Conservation (phyloP, 2,888 invertebrate species). For the Cotesia congregata region DNA sequence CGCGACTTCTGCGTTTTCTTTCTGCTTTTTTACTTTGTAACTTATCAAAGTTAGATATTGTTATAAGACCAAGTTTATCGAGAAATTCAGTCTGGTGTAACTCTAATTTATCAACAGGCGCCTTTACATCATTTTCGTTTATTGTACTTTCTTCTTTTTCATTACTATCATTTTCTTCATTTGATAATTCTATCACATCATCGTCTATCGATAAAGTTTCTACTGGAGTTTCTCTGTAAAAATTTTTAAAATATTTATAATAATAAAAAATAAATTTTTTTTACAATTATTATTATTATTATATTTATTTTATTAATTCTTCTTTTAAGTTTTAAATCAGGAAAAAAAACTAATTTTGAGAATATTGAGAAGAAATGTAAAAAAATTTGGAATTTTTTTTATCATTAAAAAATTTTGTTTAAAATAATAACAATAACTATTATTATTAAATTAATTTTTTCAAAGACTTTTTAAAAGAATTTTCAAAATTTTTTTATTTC, state of each 20-base stretch:
- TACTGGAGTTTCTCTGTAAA: conserved; percentile 54
- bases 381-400: no score
- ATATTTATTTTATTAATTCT: no score
- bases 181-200: conserved; percentile 59
- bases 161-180: conserved; percentile 54
- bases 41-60: conserved; percentile 70
- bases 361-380: no score
- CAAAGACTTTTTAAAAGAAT: no score
- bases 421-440: no score
- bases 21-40: conserved; percentile 73
- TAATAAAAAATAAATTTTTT: not conserved
- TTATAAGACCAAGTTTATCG: conserved; percentile 70
- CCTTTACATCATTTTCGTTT: conserved; percentile 39
- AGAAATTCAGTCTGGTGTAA: conserved; percentile 69
- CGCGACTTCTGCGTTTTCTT: conserved; percentile 73
- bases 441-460: no score
- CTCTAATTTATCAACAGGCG: conserved; percentile 47
- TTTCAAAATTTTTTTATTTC: no score
- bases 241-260: not conserved
- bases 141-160: conserved; percentile 24
- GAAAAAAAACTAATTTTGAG: no score
- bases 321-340: no score
- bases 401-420: no score
- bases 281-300: not conserved
- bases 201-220: conserved; percentile 62